Conservation (phyloP, 1,140 invertebrate species). For the Spodoptera litura region DNA sequence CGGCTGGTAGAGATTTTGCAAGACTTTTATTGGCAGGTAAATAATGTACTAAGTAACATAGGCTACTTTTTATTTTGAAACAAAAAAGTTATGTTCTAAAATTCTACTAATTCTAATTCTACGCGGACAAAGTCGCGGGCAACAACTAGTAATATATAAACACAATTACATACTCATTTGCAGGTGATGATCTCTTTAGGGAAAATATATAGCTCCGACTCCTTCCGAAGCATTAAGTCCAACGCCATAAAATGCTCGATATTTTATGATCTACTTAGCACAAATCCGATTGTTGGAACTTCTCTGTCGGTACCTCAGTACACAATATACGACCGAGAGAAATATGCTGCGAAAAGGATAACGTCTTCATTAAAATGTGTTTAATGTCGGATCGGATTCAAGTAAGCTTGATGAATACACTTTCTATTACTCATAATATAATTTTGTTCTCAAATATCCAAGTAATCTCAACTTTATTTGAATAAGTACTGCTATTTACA, state of each 20-base stretch:
- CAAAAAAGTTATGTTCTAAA: no score
- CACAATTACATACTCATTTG: neutral
- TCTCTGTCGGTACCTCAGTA: constrained; percentile 52
- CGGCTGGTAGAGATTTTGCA: no score
- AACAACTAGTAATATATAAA: neutral
- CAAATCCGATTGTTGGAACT: constrained; percentile 72
- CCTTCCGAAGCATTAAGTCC: constrained; percentile 53
- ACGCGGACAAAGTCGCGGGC: no score
- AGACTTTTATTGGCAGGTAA: no score
- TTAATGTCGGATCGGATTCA: constrained; percentile 65
- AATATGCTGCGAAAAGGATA: constrained; percentile 55
- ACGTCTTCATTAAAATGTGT: constrained; percentile 64
- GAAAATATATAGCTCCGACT: neutral
- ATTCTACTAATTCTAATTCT: no score
- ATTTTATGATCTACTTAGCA: constrained; percentile 77
- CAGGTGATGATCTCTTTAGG: neutral
- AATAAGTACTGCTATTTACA: constrained; percentile 9
- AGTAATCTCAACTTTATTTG: constrained; percentile 28
- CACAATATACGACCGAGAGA: constrained; percentile 50
- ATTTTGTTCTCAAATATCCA: constrained; percentile 47
- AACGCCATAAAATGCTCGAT: constrained; percentile 63
- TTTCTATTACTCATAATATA: constrained; percentile 40
- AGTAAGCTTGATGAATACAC: constrained; percentile 61
- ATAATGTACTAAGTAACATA: no score
- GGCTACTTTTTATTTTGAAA: no score